These are phyloP conservation scores for Falcaria lacertinaria DNA, from an alignment of 2,888 invertebrate genomes.

Conservation along the genomic window DNA sequence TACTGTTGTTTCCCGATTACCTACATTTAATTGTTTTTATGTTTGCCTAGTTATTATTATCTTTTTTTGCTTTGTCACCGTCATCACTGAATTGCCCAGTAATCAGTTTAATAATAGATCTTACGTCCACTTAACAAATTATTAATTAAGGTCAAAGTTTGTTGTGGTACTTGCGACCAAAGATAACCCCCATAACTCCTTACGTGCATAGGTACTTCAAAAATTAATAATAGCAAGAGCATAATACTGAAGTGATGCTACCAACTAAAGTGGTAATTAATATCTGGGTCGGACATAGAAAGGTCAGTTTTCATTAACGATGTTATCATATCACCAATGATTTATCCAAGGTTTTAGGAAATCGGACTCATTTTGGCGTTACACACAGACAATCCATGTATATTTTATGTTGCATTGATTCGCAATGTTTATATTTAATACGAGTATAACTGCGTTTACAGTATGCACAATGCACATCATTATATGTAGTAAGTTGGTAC, in stretches of 20 bases:
- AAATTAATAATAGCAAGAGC: not conserved
- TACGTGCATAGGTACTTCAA: not conserved
- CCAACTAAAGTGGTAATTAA: slow-evolving; percentile 32
- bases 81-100: too few relatives aligned
- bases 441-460: too few relatives aligned
- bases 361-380: slow-evolving; percentile 22
- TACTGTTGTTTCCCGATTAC: not conserved
- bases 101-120: too few relatives aligned
- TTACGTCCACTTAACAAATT: too few relatives aligned
- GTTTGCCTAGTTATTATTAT: not conserved
- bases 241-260: not conserved
- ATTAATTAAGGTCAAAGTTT: too few relatives aligned
- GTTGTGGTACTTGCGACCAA: too few relatives aligned
- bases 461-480: too few relatives aligned
- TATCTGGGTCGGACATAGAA: slow-evolving; percentile 66
- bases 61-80: too few relatives aligned
- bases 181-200: too few relatives aligned
- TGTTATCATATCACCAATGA: slow-evolving; percentile 59
- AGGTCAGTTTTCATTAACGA: slow-evolving; percentile 69
- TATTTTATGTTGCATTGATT: not conserved
- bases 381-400: not conserved
- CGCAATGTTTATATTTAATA: too few relatives aligned
- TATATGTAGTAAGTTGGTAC: too few relatives aligned
- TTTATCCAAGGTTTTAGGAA: slow-evolving; percentile 65
- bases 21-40: not conserved